These are phyloP conservation scores for Ormyrus nitidulus DNA, from an alignment of 2,888 invertebrate genomes.

Conservation along the genomic window DNA sequence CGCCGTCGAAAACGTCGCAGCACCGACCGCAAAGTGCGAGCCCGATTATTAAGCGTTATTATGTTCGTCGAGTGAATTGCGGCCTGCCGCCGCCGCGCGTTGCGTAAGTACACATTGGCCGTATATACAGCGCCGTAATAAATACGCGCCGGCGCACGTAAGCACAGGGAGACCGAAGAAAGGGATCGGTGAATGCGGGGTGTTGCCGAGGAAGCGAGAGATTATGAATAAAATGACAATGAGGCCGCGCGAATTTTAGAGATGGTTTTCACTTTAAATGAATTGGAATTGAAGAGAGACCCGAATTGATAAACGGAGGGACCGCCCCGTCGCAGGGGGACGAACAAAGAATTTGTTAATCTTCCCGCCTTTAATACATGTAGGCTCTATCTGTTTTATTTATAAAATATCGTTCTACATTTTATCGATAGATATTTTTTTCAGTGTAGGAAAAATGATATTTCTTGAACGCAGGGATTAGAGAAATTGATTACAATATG, in stretches of 20 bases:
- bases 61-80: conserved; percentile 53
- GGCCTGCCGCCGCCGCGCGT: conserved; percentile 41
- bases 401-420: too few relatives aligned
- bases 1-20: conserved; percentile 44
- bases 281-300: conserved; percentile 35
- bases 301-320: not conserved
- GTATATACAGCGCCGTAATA: conserved; percentile 56
- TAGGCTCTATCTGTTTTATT: too few relatives aligned
- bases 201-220: conserved; percentile 40
- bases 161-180: conserved; percentile 19
- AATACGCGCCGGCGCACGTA: conserved; percentile 38
- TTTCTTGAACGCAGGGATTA: too few relatives aligned
- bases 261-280: conserved; percentile 47
- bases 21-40: conserved; percentile 58
- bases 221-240: conserved; percentile 57
- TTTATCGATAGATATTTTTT: too few relatives aligned
- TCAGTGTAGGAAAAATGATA: too few relatives aligned
- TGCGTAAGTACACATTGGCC: conserved; percentile 57
- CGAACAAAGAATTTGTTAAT: not conserved
- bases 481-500: too few relatives aligned
- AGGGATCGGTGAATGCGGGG: conserved; percentile 41
- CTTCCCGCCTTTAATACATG: too few relatives aligned
- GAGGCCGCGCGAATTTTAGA: conserved; percentile 40
- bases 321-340: not conserved
- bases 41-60: conserved; percentile 60